Evolutionary conservation across 2,888 invertebrate genomes (phyloP).

Genomic region (Heliothis peltigera): DNA sequence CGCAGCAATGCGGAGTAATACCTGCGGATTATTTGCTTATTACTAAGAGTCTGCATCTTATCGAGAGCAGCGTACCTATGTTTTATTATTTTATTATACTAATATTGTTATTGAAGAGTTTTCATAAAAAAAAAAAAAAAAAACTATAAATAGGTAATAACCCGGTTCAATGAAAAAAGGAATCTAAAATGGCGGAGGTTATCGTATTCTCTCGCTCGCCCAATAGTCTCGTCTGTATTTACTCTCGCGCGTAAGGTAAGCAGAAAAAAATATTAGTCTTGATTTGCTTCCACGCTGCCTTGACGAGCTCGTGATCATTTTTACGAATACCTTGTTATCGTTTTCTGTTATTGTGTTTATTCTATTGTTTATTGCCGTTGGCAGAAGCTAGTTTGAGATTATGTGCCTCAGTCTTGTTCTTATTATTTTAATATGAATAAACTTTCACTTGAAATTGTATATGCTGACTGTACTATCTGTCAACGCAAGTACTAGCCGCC

Average conservation of each 20-base stretch:
- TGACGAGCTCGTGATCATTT: slow-evolving; percentile 5
- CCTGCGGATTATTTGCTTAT: not conserved
- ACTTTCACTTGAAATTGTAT: no score
- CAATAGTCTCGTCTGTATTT: slow-evolving; percentile 12
- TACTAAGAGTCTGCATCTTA: not conserved
- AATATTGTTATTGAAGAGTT: no score
- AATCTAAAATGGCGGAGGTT: not conserved
- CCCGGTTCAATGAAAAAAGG: no score
- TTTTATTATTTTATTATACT: no score
- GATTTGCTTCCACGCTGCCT: not conserved
- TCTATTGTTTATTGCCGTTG: not conserved
- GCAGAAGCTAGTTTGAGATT: no score
- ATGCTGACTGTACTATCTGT: no score
- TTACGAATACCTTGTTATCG: slow-evolving; percentile 6
- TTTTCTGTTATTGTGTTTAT: not conserved
- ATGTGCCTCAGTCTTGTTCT: no score
- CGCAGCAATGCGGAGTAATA: not conserved
- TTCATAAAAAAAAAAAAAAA: no score
- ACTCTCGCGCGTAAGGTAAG: slow-evolving; percentile 4
- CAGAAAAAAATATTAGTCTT: slow-evolving; percentile 16
- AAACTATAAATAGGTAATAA: no score
- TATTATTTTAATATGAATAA: no score
- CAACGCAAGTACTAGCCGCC: no score
- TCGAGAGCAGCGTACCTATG: no score
- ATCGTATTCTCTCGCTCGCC: not conserved